These are phyloP conservation scores for Tupiocoris notatus DNA, from an alignment of 2,888 invertebrate species.

Conservation along the genomic window DNA sequence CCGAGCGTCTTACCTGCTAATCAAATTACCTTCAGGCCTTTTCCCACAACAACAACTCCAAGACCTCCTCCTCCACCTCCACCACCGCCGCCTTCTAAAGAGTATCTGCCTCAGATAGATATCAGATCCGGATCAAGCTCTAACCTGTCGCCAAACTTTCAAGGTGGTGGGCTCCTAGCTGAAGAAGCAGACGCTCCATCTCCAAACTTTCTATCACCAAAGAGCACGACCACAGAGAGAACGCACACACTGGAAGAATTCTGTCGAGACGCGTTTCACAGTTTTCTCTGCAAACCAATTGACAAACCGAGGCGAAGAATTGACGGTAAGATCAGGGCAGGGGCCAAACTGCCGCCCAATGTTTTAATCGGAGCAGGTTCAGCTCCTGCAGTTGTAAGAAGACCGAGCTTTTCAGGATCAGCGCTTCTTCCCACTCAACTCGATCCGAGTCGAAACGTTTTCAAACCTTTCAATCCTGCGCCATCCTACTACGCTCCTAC, in stretches of 20 bases:
- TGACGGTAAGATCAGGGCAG: conserved; percentile 42
- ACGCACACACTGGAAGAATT: conserved; percentile 38
- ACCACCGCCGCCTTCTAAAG: conserved; percentile 14
- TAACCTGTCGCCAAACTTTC: conserved; percentile 6
- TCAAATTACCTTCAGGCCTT: background rate
- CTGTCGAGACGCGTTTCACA: conserved; percentile 46
- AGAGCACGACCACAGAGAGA: conserved; percentile 6
- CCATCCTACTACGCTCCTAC: background rate
- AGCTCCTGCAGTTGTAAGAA: background rate
- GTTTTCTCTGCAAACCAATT: conserved; percentile 46
- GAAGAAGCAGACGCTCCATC: conserved; percentile 21
- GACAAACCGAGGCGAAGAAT: conserved; percentile 29
- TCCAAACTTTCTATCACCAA: background rate
- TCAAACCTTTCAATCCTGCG: background rate
- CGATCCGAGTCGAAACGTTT: background rate
- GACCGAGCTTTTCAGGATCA: background rate
- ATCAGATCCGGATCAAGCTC: conserved; percentile 11
- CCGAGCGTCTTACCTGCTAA: conserved; percentile 1
- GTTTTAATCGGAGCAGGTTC: conserved; percentile 31
- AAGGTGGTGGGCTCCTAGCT: conserved; percentile 22
- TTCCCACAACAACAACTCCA: background rate
- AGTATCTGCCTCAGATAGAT: conserved; percentile 21
- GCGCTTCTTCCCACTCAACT: background rate
- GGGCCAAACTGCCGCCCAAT: conserved; percentile 36
- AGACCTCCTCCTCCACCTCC: conserved; percentile 8